Evolutionary conservation across 1,140 invertebrate genomes (phyloP), one percentile per base, ranked within the genome.

Genomic region (Monochamus saltuarius): DNA sequence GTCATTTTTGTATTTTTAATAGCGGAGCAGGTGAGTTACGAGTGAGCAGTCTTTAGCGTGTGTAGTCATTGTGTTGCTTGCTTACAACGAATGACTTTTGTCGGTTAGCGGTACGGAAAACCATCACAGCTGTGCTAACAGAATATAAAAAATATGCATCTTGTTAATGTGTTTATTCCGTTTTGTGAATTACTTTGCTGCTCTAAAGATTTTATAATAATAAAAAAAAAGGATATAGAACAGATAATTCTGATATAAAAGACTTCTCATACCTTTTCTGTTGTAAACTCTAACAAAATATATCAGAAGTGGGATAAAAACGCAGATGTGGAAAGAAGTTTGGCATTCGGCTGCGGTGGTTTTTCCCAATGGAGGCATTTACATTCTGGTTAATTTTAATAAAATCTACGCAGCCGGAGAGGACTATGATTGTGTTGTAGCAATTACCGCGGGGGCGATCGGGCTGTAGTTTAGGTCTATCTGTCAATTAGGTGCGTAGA

Each of bases 401-500:
- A 6, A 29, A 29, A 38, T 56, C 40, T 65, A 65, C 56, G 61
- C 66, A 66, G 70, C 65, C 65, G 55, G 55, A 35, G 56, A 45
- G n/a, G 58, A 45, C 45, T 59, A 54, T 64, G 65, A 74, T 75
- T 75, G 73, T 74, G 71, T 73, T 73, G 69, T 75, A 74, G 66
- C 69, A 75, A 74, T 73, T 71, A 62, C 65, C 63, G 63, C 56
- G 62, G 63, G 55, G 55, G 61, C 46, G 56, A 43, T 51, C 54
- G 47, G 69, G 68, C 70, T 72, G 65, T 74, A 73, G 66, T 68
- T 61, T 69, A 63, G 65, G 58, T 71, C 62, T 71, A 65, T 72
- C 65, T 72, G 74, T 75, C 72, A 75, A 74, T 75, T 75, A 75
- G 72, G 65, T 70, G 68, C 70, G 69, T 74, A 70, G 66, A 61